Evolutionary conservation across 2,797 vertebrate species (phyloP), one percentile per base, ranked within the genome.

Genomic region (Syngnathus acus): DNA sequence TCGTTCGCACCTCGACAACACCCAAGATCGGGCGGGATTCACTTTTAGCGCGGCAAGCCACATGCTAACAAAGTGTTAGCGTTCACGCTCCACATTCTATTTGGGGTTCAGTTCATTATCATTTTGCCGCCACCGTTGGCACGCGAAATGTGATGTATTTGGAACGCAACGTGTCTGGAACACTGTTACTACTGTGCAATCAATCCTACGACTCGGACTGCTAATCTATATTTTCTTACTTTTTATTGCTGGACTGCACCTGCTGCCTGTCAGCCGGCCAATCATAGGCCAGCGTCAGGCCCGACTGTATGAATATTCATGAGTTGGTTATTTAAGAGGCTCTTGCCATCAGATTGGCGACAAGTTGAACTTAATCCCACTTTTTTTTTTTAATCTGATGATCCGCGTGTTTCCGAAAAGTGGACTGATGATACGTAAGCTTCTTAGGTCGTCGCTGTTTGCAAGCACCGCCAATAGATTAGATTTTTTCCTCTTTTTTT

Each of bases 381-480:
- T 48, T 48, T 17, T 47, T 48, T 48, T 48, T 58, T 58, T 19
- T 4, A 58, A 59, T 17, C 6, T 39, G 8, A 59, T 39, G 26
- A 59, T 59, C 57, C 17, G 57, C 13, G 8, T 2, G 14, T 26
- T 57, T 57, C 54, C 57, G 16, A 38, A 39, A 59, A 59, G 57
- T 39, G 37, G 16, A 59, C 26, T 8, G 57, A 59, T 59, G 57
- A 59, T 39, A 19, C 16, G 16, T 39, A 59, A 59, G 57, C 57
- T 59, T 59, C 57, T 59, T 59, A 59, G 6, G 7, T 59, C 13
- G 16, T 59, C 26, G 32, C 57, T 9, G 57, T 59, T 57, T 59
- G 37, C 32, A 39, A 38, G 32, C 55, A 7, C 32, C 6, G 7
- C 14, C 32, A 16, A 14, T 16, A 57, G 3, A 11, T 38, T 37